Base-by-base conservation (phyloP, 1,140 invertebrate species). In the Lanistes nyassanus region DNA sequence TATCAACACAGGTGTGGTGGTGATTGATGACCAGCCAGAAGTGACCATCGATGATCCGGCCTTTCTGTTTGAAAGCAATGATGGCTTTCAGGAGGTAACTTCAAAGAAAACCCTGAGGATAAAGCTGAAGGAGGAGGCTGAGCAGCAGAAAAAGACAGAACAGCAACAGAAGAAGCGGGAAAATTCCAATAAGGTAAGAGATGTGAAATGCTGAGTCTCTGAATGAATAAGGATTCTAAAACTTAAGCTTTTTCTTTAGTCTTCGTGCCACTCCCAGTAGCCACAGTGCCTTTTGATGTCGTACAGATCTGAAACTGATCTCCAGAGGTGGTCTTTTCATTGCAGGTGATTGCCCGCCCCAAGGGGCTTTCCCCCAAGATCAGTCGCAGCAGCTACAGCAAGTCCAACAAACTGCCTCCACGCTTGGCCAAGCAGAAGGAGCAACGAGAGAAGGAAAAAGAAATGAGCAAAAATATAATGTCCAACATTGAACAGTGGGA, bases 21-120 rank as follows among this genome's bases (percentile, higher is more conserved):
- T 92, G 51, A 91, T 92, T 81, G 92, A 92, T 86, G 90, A 91
- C 77, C 90, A 91, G 77, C 90, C 89, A 58, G 91, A 93, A 74
- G 91, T 89, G 0, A 89, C 89, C 66, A 86, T 89, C 58, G 90
- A 91, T 79, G 90, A 90, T 77, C 86, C 89, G 67, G 83, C 85
- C 56, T 87, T 88, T 73, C 77, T 90, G 37, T 90, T 87, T 83
- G 91, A 91, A 77, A 87, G 84, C 76, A 91, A 94, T 82, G 94
- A 95, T 85, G 95, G 94, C 58, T 96, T 96, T 87, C 95, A 96
- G 87, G 95, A 97, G 87, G 95, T 96, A 2, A 92, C 94, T 60
- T 95, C 93, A 55, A 95, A 95, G 84, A 95, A 95, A 82, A 81
- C 86, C n/a, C 80, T 87, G 39, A 89, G 89, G 79, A 85, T 81